Evolutionary conservation across 1,140 invertebrate genomes (phyloP).

Genomic region (Dendrolimus kikuchii): DNA sequence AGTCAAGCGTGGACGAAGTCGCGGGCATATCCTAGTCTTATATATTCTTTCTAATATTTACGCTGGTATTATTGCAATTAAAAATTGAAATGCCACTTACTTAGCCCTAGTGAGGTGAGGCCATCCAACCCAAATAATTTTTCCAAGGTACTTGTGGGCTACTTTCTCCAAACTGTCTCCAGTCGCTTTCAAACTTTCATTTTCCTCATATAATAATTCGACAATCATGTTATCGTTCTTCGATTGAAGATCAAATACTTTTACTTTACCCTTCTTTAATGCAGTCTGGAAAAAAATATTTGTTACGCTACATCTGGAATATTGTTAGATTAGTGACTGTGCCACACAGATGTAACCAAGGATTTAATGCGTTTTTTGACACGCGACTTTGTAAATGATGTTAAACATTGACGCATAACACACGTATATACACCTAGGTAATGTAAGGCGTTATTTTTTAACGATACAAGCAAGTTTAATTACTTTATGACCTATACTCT

Average conservation of each 20-base stretch:
- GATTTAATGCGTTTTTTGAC: no score
- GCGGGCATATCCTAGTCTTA: not conserved
- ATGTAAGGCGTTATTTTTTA: no score
- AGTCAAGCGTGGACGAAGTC: no score
- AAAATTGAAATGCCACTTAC: slow-evolving; percentile 38
- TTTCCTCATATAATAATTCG: slow-evolving; percentile 64
- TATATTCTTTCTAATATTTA: not conserved
- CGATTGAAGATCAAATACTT: slow-evolving; percentile 90
- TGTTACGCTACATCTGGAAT: no score
- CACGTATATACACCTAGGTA: no score
- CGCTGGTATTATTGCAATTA: no score
- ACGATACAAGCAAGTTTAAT: no score
- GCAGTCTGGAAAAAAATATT: slow-evolving; percentile 68
- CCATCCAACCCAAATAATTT: slow-evolving; percentile 87
- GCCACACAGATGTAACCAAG: no score
- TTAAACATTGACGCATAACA: no score
- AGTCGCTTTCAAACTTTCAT: slow-evolving; percentile 6
- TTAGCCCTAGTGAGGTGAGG: slow-evolving; percentile 88
- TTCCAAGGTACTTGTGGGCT: slow-evolving; percentile 78
- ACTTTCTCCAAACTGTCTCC: slow-evolving; percentile 58
- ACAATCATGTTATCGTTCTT: slow-evolving; percentile 89
- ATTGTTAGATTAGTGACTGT: no score
- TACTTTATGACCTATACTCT: no score
- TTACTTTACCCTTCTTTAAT: slow-evolving; percentile 81
- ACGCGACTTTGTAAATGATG: no score